These are phyloP conservation scores for Sylvia borin DNA, from an alignment of 2,797 vertebrate species.

Conservation along the genomic window DNA sequence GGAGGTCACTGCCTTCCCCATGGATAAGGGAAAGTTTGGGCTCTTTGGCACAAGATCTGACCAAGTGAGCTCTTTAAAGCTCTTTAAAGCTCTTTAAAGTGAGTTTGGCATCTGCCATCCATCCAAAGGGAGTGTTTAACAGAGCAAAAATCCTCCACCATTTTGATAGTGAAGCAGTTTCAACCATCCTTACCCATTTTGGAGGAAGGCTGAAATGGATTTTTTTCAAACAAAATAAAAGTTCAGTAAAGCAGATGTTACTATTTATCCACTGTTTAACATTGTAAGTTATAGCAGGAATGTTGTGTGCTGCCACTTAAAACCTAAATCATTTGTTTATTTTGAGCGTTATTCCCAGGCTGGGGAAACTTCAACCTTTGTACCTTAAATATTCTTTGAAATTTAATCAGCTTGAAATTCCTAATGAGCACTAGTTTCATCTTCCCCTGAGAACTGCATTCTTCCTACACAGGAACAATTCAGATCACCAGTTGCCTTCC, in stretches of 20 bases:
- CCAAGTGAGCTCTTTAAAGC: not conserved
- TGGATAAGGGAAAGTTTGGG: not conserved
- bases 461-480: not conserved
- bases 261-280: conserved; percentile 14
- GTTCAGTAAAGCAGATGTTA: conserved; percentile 34
- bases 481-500: not conserved
- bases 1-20: not conserved
- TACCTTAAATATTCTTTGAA: conserved; percentile 49
- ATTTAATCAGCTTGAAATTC: conserved; percentile 40
- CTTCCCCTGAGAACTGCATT: conserved; percentile 30
- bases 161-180: not conserved
- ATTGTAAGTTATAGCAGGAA: not conserved
- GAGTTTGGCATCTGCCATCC: not conserved
- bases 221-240: conserved; percentile 8
- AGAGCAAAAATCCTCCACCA: not conserved
- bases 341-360: conserved; percentile 25
- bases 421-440: conserved; percentile 37
- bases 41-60: not conserved
- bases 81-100: not conserved
- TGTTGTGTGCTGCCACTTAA: conserved; percentile 18
- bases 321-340: conserved; percentile 38
- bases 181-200: not conserved
- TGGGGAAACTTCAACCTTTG: conserved; percentile 35
- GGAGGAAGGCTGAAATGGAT: not conserved
- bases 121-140: not conserved